phyloP scores from a whole-genome alignment of 2,113 vertebrate genomes.

The Sylvilagus bachmani region DNA sequence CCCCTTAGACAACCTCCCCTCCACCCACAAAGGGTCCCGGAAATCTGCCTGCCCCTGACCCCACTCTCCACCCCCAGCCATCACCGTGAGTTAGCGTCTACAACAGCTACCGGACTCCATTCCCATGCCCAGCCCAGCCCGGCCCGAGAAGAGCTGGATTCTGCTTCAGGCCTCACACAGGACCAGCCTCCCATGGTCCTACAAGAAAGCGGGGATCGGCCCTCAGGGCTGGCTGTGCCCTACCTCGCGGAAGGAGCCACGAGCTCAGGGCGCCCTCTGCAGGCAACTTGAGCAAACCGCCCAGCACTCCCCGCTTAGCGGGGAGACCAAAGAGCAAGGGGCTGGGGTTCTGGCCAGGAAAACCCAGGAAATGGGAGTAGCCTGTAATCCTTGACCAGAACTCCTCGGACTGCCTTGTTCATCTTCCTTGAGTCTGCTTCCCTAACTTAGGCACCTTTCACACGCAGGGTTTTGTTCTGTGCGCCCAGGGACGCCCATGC shows the following conservation, averaged over 20 bases:
- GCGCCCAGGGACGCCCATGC: not conserved
- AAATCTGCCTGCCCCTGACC: too few relatives aligned
- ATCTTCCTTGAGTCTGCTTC: not conserved
- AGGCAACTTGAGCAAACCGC: not conserved
- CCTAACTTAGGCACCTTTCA: not conserved
- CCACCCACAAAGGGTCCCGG: not conserved
- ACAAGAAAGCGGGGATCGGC: not conserved
- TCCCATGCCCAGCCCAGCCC: not conserved
- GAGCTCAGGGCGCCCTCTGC: conserved; percentile 54
- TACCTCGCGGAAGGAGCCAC: rapidly evolving
- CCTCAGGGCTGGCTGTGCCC: rapidly evolving
- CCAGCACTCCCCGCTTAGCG: not conserved
- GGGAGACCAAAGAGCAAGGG: not conserved
- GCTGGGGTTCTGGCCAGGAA: not conserved
- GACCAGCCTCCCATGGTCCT: not conserved
- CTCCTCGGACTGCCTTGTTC: not conserved
- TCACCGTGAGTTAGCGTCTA: not conserved
- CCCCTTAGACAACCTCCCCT: not conserved
- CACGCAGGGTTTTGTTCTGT: not conserved
- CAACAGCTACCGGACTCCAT: not conserved
- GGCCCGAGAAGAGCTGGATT: not conserved
- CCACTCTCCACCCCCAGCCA: too few relatives aligned
- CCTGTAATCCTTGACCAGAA: not conserved
- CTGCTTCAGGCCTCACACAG: not conserved
- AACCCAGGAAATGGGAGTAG: rapidly evolving